A percentile compares a stretch with the other conserved stretches of the same genome.
Conservation (phyloP, 2,888 invertebrate genomes). For the Calameuta filiformis region DNA sequence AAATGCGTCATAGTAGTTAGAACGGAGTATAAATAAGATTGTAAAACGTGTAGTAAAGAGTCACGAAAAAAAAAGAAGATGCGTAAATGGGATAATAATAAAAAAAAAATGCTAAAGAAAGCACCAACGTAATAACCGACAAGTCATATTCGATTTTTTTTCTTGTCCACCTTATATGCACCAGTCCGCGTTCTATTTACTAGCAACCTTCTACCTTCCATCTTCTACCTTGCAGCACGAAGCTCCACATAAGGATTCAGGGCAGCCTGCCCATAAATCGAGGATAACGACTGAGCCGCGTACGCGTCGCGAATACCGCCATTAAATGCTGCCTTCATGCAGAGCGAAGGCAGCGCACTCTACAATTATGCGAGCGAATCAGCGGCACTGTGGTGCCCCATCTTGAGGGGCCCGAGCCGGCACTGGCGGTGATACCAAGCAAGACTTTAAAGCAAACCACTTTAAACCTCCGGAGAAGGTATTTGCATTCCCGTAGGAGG, state of each 20-base stretch:
- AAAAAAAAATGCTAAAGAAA: neutral
- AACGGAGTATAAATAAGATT: neutral
- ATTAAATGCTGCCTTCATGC: slow-evolving; percentile 37
- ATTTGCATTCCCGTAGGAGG: neutral
- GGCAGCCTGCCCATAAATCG: slow-evolving; percentile 51
- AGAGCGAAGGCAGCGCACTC: slow-evolving; percentile 24
- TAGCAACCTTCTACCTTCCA: neutral
- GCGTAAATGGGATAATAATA: neutral
- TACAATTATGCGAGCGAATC: slow-evolving; percentile 36
- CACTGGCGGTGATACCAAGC: neutral
- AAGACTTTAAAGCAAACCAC: neutral
- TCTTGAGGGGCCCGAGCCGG: neutral
- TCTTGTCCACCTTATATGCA: neutral
- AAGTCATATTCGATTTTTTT: neutral
- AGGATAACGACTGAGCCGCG: slow-evolving; percentile 50
- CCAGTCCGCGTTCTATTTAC: neutral
- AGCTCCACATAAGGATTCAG: slow-evolving; percentile 52
- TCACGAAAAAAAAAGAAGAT: neutral
- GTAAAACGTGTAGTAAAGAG: neutral
- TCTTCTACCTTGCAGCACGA: neutral
- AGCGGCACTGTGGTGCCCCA: slow-evolving; percentile 24
- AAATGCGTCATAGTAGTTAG: neutral
- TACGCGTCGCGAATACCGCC: slow-evolving; percentile 46
- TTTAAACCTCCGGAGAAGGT: neutral
- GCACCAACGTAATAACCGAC: neutral